These are phyloP conservation scores for Python bivittatus DNA, from an alignment of 2,113 vertebrate species.

Conservation along the genomic window DNA sequence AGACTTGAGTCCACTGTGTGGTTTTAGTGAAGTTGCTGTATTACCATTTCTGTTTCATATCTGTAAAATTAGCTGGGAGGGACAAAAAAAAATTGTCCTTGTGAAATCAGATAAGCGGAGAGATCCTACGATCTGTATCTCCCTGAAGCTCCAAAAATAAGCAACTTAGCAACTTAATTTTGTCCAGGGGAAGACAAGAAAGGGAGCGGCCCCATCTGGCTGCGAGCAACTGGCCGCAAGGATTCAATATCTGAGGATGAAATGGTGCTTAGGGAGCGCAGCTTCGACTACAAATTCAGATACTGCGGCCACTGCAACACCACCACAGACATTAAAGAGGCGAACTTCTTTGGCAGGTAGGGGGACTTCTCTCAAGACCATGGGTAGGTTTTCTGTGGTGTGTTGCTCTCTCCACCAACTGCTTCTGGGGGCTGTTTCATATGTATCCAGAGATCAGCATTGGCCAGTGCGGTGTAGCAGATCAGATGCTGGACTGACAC, in stretches of 20 bases:
- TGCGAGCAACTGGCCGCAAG: conserved; percentile 88
- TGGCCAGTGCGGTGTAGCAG: no score
- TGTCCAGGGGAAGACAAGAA: conserved; percentile 89
- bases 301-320: conserved; percentile 99
- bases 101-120: background rate
- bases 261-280: conserved; percentile 89
- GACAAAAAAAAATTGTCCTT: background rate
- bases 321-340: conserved; percentile 98
- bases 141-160: background rate
- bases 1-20: background rate
- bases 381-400: background rate
- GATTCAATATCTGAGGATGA: conserved; percentile 95
- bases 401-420: background rate
- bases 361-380: background rate
- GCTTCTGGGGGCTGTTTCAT: no score
- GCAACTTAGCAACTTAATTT: background rate
- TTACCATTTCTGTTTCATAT: background rate
- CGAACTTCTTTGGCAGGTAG: conserved; percentile 98
- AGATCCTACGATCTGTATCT: background rate
- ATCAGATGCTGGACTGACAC: no score
- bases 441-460: background rate
- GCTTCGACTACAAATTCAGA: conserved; percentile 96
- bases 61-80: background rate
- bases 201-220: conserved; percentile 83
- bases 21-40: background rate